Evolutionary conservation across 2,888 invertebrate species (phyloP).

Genomic region (Acleris holmiana): DNA sequence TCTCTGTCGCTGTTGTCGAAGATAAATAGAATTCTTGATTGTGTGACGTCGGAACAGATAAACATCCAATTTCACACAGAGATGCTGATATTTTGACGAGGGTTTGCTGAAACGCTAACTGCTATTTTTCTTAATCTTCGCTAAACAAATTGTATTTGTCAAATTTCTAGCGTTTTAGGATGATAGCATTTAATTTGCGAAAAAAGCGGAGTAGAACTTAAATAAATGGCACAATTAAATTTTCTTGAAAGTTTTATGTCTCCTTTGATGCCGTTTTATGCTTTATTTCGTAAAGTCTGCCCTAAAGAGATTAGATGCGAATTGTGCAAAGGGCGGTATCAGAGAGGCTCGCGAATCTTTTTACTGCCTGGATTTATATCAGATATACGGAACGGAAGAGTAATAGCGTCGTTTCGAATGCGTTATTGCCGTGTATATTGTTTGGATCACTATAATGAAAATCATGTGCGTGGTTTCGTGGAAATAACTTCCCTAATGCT

Average conservation of each 20-base stretch:
- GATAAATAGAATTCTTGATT: constrained; percentile 36
- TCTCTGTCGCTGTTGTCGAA: constrained; percentile 32
- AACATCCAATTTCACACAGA: constrained; percentile 33
- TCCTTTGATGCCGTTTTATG: constrained; percentile 32
- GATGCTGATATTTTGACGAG: constrained; percentile 30
- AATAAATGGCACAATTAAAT: constrained; percentile 33
- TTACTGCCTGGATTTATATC: constrained; percentile 35
- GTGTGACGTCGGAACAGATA: constrained; percentile 29
- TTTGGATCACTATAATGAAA: constrained; percentile 45
- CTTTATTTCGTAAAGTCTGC: constrained; percentile 33
- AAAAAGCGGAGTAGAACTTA: constrained; percentile 17
- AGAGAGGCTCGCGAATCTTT: constrained; percentile 26
- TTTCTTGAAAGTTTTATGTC: constrained; percentile 31
- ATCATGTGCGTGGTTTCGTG: constrained; percentile 45
- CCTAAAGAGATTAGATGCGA: constrained; percentile 37
- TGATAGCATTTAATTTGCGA: constrained; percentile 25
- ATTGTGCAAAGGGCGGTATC: constrained; percentile 27
- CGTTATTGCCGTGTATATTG: constrained; percentile 47
- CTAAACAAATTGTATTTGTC: constrained; percentile 28
- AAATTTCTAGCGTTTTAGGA: constrained; percentile 22
- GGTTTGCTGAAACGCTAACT: constrained; percentile 16
- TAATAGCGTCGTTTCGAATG: constrained; percentile 49
- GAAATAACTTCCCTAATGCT: constrained; percentile 33
- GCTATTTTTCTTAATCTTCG: constrained; percentile 30
- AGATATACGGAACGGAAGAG: constrained; percentile 42